Evolutionary conservation across 37 sponge, comb jelly and placozoan species (phyloP).

Genomic region (Chondrilla cf. caribensis): DNA sequence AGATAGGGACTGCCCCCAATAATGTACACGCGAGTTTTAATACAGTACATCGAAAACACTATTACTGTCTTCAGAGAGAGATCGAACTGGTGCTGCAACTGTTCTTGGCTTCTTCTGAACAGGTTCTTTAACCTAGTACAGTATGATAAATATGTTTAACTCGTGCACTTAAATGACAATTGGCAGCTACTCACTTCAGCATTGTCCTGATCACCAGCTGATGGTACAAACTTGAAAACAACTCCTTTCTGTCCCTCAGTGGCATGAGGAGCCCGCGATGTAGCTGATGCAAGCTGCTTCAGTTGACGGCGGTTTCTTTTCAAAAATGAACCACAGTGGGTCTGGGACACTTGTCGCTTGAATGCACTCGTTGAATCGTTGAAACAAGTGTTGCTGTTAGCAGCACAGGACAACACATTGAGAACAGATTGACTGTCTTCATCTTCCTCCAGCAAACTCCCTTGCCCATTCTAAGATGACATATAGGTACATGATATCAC

Average conservation of each 20-base stretch:
- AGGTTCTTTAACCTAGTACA: too few species aligned
- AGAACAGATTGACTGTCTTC: constrained; percentile 75
- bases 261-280: constrained; percentile 13
- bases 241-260: constrained; percentile 34
- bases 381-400: neutral
- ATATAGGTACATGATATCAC: neutral
- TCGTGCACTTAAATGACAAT: too few species aligned
- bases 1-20: too few species aligned
- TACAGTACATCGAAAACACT: neutral
- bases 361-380: neutral
- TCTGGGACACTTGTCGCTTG: neutral
- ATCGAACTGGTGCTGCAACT: too few species aligned
- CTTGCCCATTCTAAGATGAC: neutral
- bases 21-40: too few species aligned
- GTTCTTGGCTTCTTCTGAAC: too few species aligned
- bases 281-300: constrained; percentile 37
- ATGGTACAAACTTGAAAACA: constrained; percentile 49
- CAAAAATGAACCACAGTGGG: constrained; percentile 62
- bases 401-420: constrained; percentile 31
- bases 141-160: too few species aligned
- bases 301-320: constrained; percentile 35
- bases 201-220: too few species aligned
- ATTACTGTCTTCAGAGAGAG: neutral
- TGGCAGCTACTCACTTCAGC: too few species aligned
- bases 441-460: constrained; percentile 34